Conservation (phyloP, 2,888 invertebrate genomes). For the Timema podura region DNA sequence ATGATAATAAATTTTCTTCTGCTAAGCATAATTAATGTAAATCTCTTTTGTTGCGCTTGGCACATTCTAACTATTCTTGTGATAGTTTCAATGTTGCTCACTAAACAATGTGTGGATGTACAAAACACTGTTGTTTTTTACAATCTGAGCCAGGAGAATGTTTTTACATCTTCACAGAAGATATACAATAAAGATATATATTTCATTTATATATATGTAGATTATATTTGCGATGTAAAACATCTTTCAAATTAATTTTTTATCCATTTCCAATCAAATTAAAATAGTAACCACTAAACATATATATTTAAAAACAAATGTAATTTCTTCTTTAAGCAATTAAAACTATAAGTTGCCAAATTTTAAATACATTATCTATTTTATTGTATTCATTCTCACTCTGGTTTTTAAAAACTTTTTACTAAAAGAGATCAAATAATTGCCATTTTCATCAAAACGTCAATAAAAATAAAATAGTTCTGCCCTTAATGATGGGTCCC, state of each 20-base stretch:
- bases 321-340: slow-evolving; percentile 18
- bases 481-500: no score
- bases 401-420: slow-evolving; percentile 50
- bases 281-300: not conserved
- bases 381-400: slow-evolving; percentile 35
- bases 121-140: no score
- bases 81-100: no score
- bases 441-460: slow-evolving; percentile 49
- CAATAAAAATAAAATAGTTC: no score
- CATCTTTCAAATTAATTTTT: slow-evolving; percentile 20
- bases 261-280: slow-evolving; percentile 1
- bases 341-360: slow-evolving; percentile 28
- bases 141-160: slow-evolving; percentile 39
- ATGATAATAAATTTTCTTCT: slow-evolving; percentile 20
- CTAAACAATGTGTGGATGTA: no score
- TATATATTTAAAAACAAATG: no score
- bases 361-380: slow-evolving; percentile 20
- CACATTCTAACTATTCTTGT: slow-evolving; percentile 13
- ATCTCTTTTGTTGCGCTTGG: slow-evolving; percentile 26
- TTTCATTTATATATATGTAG: slow-evolving; percentile 36
- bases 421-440: slow-evolving; percentile 71
- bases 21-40: slow-evolving; percentile 17
- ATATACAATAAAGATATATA: slow-evolving; percentile 51
- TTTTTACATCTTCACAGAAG: slow-evolving; percentile 51
- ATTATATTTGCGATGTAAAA: slow-evolving; percentile 27